These are phyloP conservation scores for Dromius quadrimaculatus DNA, from an alignment of 2,888 invertebrate species.

Conservation along the genomic window DNA sequence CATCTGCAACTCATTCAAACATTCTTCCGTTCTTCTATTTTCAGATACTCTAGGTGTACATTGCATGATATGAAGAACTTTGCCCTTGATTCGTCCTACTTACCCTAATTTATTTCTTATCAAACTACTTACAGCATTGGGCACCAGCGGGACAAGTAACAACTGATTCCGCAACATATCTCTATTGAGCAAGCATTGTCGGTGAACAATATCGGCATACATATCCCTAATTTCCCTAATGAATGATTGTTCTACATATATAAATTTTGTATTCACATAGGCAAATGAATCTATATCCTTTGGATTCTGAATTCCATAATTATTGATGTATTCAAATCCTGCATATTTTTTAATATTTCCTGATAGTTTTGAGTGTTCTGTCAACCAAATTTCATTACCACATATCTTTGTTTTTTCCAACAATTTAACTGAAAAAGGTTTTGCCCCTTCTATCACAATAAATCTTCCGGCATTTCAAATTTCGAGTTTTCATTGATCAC, in stretches of 20 bases:
- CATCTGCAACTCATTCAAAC: slow-evolving; percentile 48
- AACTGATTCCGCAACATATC: slow-evolving; percentile 50
- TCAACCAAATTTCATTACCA: neutral
- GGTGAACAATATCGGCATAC: slow-evolving; percentile 24
- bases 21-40: slow-evolving; percentile 39
- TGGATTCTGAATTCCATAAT: no score
- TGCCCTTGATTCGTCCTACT: slow-evolving; percentile 47
- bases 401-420: neutral
- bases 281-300: no score
- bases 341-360: no score
- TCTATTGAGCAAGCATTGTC: slow-evolving; percentile 46
- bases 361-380: slow-evolving; percentile 29
- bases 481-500: slow-evolving; percentile 9
- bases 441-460: slow-evolving; percentile 46
- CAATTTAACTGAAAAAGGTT: slow-evolving; percentile 50
- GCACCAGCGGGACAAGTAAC: slow-evolving; percentile 44
- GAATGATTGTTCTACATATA: neutral
- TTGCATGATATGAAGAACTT: slow-evolving; percentile 53
- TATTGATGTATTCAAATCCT: no score
- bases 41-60: slow-evolving; percentile 50
- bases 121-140: slow-evolving; percentile 50
- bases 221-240: neutral
- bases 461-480: neutral
- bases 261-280: no score
- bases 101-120: slow-evolving; percentile 53